Evolutionary conservation across 2,113 vertebrate species (phyloP).

Genomic region (Nothocercus nigrocapillus): DNA sequence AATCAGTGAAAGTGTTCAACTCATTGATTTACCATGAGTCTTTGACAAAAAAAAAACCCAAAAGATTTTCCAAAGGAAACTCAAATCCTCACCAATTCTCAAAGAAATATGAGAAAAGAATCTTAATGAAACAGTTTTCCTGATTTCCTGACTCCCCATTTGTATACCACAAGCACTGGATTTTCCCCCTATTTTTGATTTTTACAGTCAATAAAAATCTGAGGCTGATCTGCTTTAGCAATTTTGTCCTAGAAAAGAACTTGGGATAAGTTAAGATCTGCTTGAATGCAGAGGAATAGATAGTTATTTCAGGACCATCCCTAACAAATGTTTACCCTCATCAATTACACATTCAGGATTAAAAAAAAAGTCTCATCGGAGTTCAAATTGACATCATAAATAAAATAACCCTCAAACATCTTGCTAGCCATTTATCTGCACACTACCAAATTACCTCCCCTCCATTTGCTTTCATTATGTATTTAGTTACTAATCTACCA

Average conservation of each 20-base stretch:
- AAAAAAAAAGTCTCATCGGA: neutral
- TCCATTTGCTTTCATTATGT: neutral
- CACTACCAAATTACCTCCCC: constrained; percentile 17
- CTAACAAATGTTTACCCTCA: neutral
- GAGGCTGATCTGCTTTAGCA: neutral
- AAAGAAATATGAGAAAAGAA: neutral
- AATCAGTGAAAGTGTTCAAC: accelerated
- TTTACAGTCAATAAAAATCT: neutral
- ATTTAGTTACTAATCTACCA: constrained; percentile 43
- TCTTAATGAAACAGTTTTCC: neutral
- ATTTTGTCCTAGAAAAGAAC: neutral
- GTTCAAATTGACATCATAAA: neutral
- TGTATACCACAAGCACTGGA: neutral
- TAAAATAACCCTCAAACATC: neutral
- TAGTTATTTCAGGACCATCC: neutral
- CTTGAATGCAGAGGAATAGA: neutral
- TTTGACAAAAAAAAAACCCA: neutral
- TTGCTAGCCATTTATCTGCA: constrained; percentile 11
- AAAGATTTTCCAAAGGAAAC: neutral
- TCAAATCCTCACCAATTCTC: neutral
- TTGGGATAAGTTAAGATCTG: neutral
- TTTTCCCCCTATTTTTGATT: neutral
- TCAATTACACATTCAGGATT: neutral
- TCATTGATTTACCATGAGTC: neutral
- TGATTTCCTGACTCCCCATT: neutral